phyloP scores from a whole-genome alignment of 2,797 vertebrate genomes.

The Scarus forsteni region DNA sequence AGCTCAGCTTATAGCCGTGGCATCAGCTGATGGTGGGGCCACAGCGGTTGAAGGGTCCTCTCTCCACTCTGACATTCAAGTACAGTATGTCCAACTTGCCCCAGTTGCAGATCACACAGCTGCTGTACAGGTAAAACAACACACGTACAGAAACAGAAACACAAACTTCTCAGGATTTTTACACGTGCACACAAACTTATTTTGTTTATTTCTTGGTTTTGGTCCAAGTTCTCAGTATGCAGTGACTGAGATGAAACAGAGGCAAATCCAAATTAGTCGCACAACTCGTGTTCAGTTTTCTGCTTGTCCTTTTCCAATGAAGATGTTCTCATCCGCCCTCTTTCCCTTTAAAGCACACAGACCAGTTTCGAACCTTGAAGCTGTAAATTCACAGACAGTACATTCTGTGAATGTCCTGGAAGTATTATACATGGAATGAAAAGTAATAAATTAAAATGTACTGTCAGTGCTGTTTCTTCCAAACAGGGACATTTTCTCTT shows the following conservation, averaged over 20 bases:
- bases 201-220: conserved; percentile 26
- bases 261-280: conserved; percentile 45
- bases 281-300: conserved; percentile 60
- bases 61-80: conserved; percentile 96
- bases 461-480: not conserved
- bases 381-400: conserved; percentile 8
- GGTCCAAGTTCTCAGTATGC: conserved; percentile 28
- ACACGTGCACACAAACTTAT: conserved; percentile 22
- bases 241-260: conserved; percentile 50
- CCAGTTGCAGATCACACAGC: conserved; percentile 91
- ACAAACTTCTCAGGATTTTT: conserved; percentile 12
- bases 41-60: conserved; percentile 91
- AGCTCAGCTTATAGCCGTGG: conserved; percentile 95
- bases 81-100: conserved; percentile 97
- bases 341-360: conserved; percentile 25
- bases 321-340: conserved; percentile 7
- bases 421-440: not conserved
- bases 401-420: not conserved
- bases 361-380: conserved; percentile 50
- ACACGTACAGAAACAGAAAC: conserved; percentile 7
- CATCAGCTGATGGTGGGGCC: conserved; percentile 90
- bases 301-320: not conserved
- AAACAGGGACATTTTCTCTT: no score
- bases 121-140: conserved; percentile 86
- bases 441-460: not conserved